A percentile compares a stretch with the other conserved stretches of the same genome.
Conservation (phyloP, 2,113 vertebrate species). For the Corydoras sp. region DNA sequence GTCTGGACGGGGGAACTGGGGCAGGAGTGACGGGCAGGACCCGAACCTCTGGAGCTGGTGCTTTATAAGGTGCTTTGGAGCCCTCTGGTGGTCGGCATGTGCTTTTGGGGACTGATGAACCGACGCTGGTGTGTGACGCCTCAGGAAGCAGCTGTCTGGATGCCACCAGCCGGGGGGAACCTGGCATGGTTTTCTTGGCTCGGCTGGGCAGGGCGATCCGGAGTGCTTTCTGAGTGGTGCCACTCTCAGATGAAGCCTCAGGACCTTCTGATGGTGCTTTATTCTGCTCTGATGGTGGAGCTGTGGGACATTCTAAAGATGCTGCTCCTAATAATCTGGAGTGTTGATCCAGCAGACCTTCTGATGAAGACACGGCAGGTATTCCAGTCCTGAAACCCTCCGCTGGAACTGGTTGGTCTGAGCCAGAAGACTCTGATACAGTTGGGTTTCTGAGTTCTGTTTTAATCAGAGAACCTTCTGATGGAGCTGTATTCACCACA, state of each 20-base stretch:
- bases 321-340: background rate
- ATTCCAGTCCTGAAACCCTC: background rate
- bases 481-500: background rate
- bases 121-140: constrained; percentile 16
- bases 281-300: background rate
- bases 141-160: constrained; percentile 58
- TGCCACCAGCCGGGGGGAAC: constrained; percentile 23
- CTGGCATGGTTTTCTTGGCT: constrained; percentile 39
- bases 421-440: background rate
- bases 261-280: constrained; percentile 17
- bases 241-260: background rate
- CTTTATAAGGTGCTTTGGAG: constrained; percentile 46
- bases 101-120: constrained; percentile 56
- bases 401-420: background rate
- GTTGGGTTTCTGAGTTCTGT: background rate
- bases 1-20: constrained; percentile 55
- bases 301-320: background rate
- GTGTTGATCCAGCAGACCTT: background rate
- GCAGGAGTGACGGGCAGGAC: constrained; percentile 54
- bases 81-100: constrained; percentile 40
- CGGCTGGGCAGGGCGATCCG: constrained; percentile 41
- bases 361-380: background rate
- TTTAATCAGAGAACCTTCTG: background rate
- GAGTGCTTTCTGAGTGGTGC: background rate
- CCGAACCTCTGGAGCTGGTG: constrained; percentile 47